Evolutionary conservation across 2,113 vertebrate genomes (phyloP).

Genomic region (Piaya cayana): DNA sequence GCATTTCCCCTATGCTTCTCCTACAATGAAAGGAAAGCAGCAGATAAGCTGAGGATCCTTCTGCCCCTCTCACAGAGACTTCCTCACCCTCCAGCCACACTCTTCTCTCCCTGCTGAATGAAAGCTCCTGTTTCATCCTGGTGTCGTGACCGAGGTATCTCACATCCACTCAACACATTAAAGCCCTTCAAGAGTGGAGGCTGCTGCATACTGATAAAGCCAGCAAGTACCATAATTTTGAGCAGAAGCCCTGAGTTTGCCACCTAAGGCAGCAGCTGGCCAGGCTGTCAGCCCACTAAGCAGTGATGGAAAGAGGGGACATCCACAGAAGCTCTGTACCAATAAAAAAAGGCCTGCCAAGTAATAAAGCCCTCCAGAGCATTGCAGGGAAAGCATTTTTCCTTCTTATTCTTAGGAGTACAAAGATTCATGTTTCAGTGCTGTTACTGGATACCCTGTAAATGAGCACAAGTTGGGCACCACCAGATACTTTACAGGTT

Average conservation of each 20-base stretch:
- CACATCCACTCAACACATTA: background rate
- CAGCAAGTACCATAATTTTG: background rate
- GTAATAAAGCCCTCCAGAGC: background rate
- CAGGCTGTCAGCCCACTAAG: background rate
- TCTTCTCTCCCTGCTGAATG: background rate
- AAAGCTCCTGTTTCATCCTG: background rate
- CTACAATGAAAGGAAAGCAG: background rate
- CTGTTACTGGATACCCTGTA: background rate
- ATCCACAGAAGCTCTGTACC: background rate
- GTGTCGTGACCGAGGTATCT: background rate
- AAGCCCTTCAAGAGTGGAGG: background rate
- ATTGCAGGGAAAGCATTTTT: background rate
- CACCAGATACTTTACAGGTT: background rate
- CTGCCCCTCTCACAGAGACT: background rate
- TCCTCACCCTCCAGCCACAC: background rate
- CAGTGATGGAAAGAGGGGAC: background rate
- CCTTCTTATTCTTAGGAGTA: background rate
- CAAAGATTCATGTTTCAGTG: background rate
- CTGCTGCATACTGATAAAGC: background rate
- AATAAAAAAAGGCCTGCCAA: background rate
- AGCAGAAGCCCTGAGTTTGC: background rate
- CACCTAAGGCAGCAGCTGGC: rapidly evolving
- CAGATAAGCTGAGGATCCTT: background rate
- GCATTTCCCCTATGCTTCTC: background rate
- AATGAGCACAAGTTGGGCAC: background rate